Evolutionary conservation across 2,888 invertebrate species (phyloP), one percentile per base, ranked within the genome.

Genomic region (Ethmia dodecea): DNA sequence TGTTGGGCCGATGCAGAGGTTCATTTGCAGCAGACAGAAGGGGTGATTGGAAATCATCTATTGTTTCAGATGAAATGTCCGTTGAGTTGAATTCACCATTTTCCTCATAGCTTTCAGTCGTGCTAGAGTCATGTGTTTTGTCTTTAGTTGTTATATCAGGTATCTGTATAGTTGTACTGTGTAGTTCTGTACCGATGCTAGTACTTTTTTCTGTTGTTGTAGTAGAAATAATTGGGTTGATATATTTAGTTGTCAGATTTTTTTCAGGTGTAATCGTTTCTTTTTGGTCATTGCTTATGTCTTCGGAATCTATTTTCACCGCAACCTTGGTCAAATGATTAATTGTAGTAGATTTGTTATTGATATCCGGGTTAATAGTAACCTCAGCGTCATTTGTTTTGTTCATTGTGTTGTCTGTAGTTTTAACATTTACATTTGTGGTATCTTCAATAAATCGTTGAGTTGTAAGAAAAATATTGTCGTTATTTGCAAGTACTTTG

Each of bases 21-120:
- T 84, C 84, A 45, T 68, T 79, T 4, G 76, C 81, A 36, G 67
- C 86, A 11, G 86, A 86, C 2, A 84, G 61, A n/a, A 86, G 52
- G 1, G 84, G 83, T 2, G 86, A 86, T 40, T 81, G 68, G 18
- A 73, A 78, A 51, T 84, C 79, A 32, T 79, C 74, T 31, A 72
- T 66, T 5, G 49, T 47, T 42, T 71, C 66, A 20, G 64, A 51
- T 5, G 58, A 55, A 8, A 22, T 22, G 31, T 70, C 55, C 26
- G 51, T 64, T 18, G 43, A 35, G 33, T 49, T 42, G 1, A 46
- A 47, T 8, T 26, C 26, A n/a, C n/a, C 13, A 24, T 42, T 16
- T 6, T 20, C 32, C 20, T 33, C 42, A 15, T 30, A 33, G 5
- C 44, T 15, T 22, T 45, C 35, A 16, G 37, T 35, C 6, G 20